Evolutionary conservation across 2,797 vertebrate genomes (phyloP).

Genomic region (Limosa lapponica): DNA sequence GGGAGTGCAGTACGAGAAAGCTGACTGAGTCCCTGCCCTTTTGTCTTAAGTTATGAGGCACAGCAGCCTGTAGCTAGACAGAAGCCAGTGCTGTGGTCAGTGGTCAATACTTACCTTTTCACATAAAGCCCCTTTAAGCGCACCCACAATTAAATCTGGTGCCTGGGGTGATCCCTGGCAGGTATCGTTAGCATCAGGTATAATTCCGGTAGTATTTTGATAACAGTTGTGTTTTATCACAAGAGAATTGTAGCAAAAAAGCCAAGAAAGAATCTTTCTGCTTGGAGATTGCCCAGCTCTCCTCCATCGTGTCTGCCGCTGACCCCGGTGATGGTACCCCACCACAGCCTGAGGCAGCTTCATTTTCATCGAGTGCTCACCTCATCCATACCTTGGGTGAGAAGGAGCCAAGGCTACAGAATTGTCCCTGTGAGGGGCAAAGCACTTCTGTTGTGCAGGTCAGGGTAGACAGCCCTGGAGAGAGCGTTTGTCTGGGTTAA

Average conservation of each 20-base stretch:
- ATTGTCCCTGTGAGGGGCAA: not conserved
- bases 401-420: not conserved
- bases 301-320: not conserved
- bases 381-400: not conserved
- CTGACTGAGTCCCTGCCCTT: not conserved
- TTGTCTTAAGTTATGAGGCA: not conserved
- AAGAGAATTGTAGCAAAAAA: not conserved
- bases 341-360: not conserved
- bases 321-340: not conserved
- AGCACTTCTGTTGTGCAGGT: not conserved
- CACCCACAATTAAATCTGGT: not conserved
- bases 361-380: not conserved
- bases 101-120: not conserved
- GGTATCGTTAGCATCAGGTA: not conserved
- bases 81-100: not conserved
- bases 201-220: not conserved
- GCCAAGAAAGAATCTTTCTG: not conserved
- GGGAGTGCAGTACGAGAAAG: not conserved
- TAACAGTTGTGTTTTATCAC: not conserved
- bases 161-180: not conserved
- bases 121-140: not conserved
- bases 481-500: not conserved
- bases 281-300: not conserved
- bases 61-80: not conserved
- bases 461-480: not conserved